A percentile compares a stretch with the other conserved stretches of the same genome.
Evolutionary conservation across 2,113 vertebrate species (phyloP).

Genomic region (Podarcis muralis): DNA sequence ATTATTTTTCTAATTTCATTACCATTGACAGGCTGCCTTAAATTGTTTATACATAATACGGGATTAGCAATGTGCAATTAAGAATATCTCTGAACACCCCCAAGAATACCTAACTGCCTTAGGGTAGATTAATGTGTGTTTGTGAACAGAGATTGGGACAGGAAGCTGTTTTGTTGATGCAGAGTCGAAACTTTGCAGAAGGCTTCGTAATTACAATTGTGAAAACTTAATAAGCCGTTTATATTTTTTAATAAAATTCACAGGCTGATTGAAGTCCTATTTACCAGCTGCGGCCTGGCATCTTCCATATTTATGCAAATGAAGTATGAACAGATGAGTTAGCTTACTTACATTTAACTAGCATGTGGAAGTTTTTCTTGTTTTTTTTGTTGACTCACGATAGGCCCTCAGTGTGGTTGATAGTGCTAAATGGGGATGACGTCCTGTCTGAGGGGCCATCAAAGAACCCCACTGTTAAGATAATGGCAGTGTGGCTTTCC

Average conservation of each 20-base stretch:
- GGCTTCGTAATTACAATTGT: constrained; percentile 36
- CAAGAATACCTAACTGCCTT: constrained; percentile 25
- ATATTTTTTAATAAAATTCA: constrained; percentile 32
- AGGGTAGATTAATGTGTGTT: constrained; percentile 17
- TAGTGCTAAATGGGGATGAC: background rate
- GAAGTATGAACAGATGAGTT: background rate
- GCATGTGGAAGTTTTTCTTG: background rate
- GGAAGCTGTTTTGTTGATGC: constrained; percentile 13
- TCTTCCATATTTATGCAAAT: constrained; percentile 22
- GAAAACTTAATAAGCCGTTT: constrained; percentile 33
- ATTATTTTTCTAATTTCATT: constrained; percentile 36
- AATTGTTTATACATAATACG: constrained; percentile 25
- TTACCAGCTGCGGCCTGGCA: constrained; percentile 24
- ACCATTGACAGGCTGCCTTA: constrained; percentile 23
- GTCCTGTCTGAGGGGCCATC: background rate
- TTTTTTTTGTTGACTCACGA: background rate
- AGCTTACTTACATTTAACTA: background rate
- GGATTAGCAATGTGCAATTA: constrained; percentile 37
- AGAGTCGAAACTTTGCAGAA: constrained; percentile 9
- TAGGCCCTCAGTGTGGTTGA: background rate
- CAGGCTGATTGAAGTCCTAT: constrained; percentile 21
- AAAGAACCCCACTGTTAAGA: background rate
- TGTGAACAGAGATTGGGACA: background rate
- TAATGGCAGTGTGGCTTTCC: background rate
- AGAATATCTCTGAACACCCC: constrained; percentile 2